Base-by-base conservation (phyloP, 1,140 invertebrate genomes). In the Scaptomyza pallida region DNA sequence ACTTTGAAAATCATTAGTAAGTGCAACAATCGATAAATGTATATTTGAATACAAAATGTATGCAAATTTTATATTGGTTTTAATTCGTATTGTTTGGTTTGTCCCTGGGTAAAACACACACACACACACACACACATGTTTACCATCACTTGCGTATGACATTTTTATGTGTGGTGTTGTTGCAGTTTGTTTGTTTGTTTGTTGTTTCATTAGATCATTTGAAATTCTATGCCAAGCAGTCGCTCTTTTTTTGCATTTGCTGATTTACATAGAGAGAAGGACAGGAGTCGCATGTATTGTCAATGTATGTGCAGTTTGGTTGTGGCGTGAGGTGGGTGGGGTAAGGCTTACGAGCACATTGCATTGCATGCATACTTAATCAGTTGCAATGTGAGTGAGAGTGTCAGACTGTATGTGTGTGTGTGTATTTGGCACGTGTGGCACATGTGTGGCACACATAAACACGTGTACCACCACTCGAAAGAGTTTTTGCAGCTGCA, bases 171-270 rank as follows among this genome's bases (percentile, higher is more conserved):
- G 43, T 45, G 37, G 10, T 52, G 37, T n/a, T 72, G 48, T 40
- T 63, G 74, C 47, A 57, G 48, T 61, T 21, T n/a, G 21, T 26
- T 26, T 30, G 26, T 30, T 59, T 50, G 35, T 50, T 54, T 71
- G 55, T 60, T 75, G 52, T 78, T 85, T 79, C 62, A 85, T 83
- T 83, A 78, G 79, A 83, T 79, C 80, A 83, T 83, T 83, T 82
- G 74, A 75, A 82, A 82, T 82, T 75, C 78, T 82, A 82, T 82
- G 71, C 71, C 78, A 72, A 72, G 78, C 78, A 81, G 78, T 69
- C 62, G 78, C 64, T 54, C 63, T 77, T 74, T 30, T 75, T n/a
- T n/a, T n/a, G n/a, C n/a, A n/a, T n/a, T 68, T 60, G 68, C 78
- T 62, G 64, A 81, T 81, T 81, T 81, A 69, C 78, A 81, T 81